A percentile compares a stretch with the other conserved stretches of the same genome.
Evolutionary conservation across 1,140 invertebrate species (phyloP).

Genomic region (Drosophila cardini): DNA sequence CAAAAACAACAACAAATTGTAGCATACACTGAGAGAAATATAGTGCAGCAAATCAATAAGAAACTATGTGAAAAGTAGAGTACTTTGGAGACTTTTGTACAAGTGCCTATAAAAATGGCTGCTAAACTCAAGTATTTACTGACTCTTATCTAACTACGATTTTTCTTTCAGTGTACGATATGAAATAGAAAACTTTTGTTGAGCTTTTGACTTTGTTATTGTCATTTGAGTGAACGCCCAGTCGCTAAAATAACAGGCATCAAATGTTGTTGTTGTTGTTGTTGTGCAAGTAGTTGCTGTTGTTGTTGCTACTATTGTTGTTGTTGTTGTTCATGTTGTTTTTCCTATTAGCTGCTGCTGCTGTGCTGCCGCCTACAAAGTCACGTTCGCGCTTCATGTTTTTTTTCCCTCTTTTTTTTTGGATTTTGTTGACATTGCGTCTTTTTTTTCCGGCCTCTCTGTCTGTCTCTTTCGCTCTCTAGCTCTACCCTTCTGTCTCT

Average conservation of each 20-base stretch:
- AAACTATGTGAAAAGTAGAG: too few relatives aligned
- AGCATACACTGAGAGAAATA: constrained; percentile 8
- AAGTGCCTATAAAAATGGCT: too few relatives aligned
- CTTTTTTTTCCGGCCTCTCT: too few relatives aligned
- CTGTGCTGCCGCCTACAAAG: constrained; percentile 38
- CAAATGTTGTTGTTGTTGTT: constrained; percentile 20
- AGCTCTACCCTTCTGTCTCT: background rate
- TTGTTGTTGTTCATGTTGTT: constrained; percentile 9
- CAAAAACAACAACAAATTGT: constrained; percentile 13
- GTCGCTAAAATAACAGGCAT: constrained; percentile 41
- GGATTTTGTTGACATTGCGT: constrained; percentile 29
- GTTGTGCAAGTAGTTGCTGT: constrained; percentile 10
- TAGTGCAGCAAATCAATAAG: too few relatives aligned
- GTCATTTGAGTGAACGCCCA: constrained; percentile 35
- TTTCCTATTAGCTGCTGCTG: constrained; percentile 10
- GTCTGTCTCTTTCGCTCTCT: background rate
- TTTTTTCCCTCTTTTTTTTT: constrained; percentile 16
- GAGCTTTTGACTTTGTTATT: constrained; percentile 31
- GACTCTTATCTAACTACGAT: too few relatives aligned
- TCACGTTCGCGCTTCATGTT: constrained; percentile 32
- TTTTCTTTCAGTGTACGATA: background rate
- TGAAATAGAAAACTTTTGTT: constrained; percentile 48
- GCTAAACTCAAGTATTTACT: too few relatives aligned
- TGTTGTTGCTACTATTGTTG: constrained; percentile 1
- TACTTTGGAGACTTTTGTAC: too few relatives aligned